These are phyloP conservation scores for Andrena bicolor DNA, from an alignment of 2,888 invertebrate genomes.

Conservation along the genomic window DNA sequence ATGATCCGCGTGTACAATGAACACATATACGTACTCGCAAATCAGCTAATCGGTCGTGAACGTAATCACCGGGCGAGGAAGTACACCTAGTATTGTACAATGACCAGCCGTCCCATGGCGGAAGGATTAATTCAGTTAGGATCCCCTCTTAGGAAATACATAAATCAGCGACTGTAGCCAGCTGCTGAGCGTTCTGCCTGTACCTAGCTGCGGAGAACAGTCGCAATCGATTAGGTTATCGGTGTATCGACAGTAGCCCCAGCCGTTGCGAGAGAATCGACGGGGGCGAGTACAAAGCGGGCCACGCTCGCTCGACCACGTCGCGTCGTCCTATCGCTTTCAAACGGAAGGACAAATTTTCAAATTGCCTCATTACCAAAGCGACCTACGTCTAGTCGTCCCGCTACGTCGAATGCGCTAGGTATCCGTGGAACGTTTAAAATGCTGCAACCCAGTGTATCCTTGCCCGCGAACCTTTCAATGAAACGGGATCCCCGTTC, in stretches of 20 bases:
- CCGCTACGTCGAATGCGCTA: neutral
- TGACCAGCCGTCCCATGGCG: neutral
- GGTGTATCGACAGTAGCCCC: constrained; percentile 23
- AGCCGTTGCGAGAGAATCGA: constrained; percentile 42
- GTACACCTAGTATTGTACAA: neutral
- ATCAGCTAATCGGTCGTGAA: neutral
- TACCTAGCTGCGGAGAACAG: constrained; percentile 29
- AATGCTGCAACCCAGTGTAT: neutral
- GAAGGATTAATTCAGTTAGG: constrained; percentile 25
- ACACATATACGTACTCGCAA: neutral
- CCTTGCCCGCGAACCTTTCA: too few species aligned
- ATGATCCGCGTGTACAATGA: too few species aligned
- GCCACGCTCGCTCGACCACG: constrained; percentile 45
- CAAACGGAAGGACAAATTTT: constrained; percentile 50
- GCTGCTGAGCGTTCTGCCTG: neutral
- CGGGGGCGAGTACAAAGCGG: constrained; percentile 46
- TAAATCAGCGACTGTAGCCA: neutral
- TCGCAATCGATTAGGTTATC: constrained; percentile 53
- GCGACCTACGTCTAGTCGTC: constrained; percentile 3
- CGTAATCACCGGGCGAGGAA: neutral
- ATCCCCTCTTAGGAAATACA: constrained; percentile 13
- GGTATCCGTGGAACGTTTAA: constrained; percentile 12
- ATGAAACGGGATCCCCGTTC: too few species aligned
- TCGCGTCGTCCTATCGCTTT: constrained; percentile 46
- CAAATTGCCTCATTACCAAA: constrained; percentile 52